Evolutionary conservation across 2,113 vertebrate species (phyloP), one percentile per base, ranked within the genome.

Genomic region (Tenebrosternarchus preto): DNA sequence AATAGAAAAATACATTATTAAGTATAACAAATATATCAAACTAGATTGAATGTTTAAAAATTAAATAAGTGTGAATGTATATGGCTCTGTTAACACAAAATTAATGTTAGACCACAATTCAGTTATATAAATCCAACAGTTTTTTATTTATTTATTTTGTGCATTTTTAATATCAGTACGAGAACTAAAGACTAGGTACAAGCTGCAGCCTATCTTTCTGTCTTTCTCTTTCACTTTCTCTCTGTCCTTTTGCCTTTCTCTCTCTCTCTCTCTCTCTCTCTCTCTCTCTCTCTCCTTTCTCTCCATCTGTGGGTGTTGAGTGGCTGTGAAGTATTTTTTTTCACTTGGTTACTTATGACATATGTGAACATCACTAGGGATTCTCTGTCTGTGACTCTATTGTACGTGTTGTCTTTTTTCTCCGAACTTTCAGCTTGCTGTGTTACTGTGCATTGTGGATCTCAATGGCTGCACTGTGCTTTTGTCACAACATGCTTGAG

Each of bases 381-480:
- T 63, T 72, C 71, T 80, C 20, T 12, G 36, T 72, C 22, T 71
- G 27, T 31, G 43, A 15, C 8, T 50, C 43, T 50, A 50, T 50
- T 50, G 43, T 50, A 50, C 43, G 15, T 72, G 16, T 53, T 27
- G n/a, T 36, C 6, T n/a, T 64, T 33, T 6, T 36, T 16, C 22
- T 55, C 20, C 64, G 20, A 24, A 80, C 57, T 73, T 50, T 50
- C 43, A 50, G 46, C 24, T 60, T 46, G 53, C 60, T 66, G 78
- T 66, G 60, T 73, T 80, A 43, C 22, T 72, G 53, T 64, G 36
- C 43, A 50, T 15, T 50, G 43, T 50, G 43, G 15, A 31, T 27
- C 46, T 56, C 43, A 36, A 56, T 63, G 19, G 7, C 27, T 55
- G 36, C 39, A 55, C 36, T 36, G 20, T 22, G 20, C 59, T 67